Conservation (phyloP, 2,888 invertebrate species). For the Orthosia cruda region DNA sequence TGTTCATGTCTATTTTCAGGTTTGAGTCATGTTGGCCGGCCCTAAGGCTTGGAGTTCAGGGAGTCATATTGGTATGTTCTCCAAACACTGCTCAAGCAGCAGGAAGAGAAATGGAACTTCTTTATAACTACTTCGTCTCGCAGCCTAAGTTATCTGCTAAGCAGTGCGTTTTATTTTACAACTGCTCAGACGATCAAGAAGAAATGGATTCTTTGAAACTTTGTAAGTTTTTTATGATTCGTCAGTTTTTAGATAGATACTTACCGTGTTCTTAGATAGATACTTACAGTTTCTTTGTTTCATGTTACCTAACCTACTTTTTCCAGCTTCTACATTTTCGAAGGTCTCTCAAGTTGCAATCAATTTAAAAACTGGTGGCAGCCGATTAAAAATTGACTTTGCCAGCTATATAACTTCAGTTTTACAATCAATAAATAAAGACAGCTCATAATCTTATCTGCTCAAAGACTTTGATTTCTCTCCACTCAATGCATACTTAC, state of each 20-base stretch:
- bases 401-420: constrained; percentile 87
- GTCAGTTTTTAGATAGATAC: neutral
- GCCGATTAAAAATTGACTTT: constrained; percentile 92
- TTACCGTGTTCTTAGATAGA: no score
- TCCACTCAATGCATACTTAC: constrained; percentile 66
- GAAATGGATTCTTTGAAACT: constrained; percentile 87
- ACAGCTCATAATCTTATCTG: constrained; percentile 68
- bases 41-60: constrained; percentile 93
- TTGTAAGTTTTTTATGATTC: constrained; percentile 83
- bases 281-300: neutral
- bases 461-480: constrained; percentile 54
- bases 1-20: constrained; percentile 83
- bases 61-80: constrained; percentile 94
- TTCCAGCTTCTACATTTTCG: constrained; percentile 92
- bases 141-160: constrained; percentile 93
- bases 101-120: constrained; percentile 92
- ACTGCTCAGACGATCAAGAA: constrained; percentile 88
- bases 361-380: constrained; percentile 92
- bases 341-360: constrained; percentile 92
- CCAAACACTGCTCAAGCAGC: constrained; percentile 88
- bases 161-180: constrained; percentile 93
- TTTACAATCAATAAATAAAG: constrained; percentile 85
- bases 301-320: constrained; percentile 44
- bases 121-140: constrained; percentile 94
- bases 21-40: constrained; percentile 96